Evolutionary conservation across 1,140 invertebrate genomes (phyloP), one percentile per base, ranked within the genome.

Genomic region (Drosophila ambigua): DNA sequence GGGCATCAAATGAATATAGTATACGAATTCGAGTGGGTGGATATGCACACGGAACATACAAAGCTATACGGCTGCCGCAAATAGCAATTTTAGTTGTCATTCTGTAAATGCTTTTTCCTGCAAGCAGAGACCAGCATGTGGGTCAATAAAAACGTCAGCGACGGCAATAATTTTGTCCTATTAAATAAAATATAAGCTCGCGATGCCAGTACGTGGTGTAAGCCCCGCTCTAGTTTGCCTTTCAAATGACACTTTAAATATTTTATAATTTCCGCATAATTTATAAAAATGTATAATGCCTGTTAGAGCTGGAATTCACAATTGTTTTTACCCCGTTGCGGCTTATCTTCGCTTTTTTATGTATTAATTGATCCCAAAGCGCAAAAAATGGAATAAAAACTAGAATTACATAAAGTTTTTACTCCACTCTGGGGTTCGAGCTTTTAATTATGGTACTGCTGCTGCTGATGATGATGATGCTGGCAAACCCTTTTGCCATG

Each of bases 141-240:
- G 77, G 66, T 78, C 71, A 87, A 87, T 87, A 87, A 87, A 87
- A 87, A 79, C 63, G 82, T 88, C 82, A 88, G 66, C 71, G 43
- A 16, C 73, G 82, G 78, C 82, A 71, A 60, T 72, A 77, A 79
- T 72, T 81, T 59, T 62, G 52, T 51, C 63, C 35, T 50, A 57
- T 82, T 87, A 60, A 87, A 87, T 87, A 72, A 88, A 69, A 76
- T 63, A 87, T 72, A 67, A 78, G 52, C 43, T 35, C 44, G 13
- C 53, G 45, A 43, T 69, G 39, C 31, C 13, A 39, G 11, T 45
- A 15, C 45, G 35, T 39, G 35, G 15, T n/a, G 23, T 26, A 5
- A 5, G 31, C 41, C 43, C 35, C 26, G 8, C 16, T 62, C 51
- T 68, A 59, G 73, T 67, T 68, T 68, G 9, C 31, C 51, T 60